Percentiles rank a stretch among this genome's conserved stretches.
These are phyloP conservation scores for Pseudorasbora parva DNA, from an alignment of 2,113 vertebrate species.

Conservation along the genomic window DNA sequence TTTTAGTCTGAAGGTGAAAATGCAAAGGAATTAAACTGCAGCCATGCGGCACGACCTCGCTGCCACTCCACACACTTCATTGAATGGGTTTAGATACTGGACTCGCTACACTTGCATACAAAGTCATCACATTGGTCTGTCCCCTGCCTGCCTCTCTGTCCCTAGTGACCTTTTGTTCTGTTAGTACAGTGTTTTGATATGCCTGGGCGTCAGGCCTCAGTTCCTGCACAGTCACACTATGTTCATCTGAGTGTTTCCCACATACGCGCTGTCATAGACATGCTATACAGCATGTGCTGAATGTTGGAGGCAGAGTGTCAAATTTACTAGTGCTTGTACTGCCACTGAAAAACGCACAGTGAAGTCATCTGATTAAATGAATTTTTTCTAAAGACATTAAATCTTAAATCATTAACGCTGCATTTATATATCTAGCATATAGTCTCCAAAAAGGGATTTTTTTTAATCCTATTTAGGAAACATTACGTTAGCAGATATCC, in stretches of 20 bases:
- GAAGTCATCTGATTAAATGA: not conserved
- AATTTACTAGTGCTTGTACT: constrained; percentile 1
- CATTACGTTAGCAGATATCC: not conserved
- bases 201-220: not conserved
- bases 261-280: not conserved
- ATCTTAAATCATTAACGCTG: not conserved
- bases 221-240: not conserved
- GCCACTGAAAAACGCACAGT: not conserved
- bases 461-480: too few relatives aligned
- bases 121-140: not conserved
- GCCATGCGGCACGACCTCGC: constrained; percentile 28
- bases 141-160: not conserved
- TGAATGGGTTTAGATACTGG: constrained; percentile 47
- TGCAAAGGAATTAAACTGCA: constrained; percentile 43
- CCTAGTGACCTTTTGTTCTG: constrained; percentile 8
- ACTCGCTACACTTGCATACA: constrained; percentile 19
- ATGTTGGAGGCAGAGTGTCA: not conserved
- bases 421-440: not conserved
- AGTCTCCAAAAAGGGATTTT: too few relatives aligned
- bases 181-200: constrained; percentile 11
- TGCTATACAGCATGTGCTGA: not conserved
- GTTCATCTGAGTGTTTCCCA: not conserved
- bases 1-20: constrained; percentile 41
- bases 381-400: not conserved
- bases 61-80: constrained; percentile 39